Evolutionary conservation across 2,888 invertebrate genomes (phyloP).

Genomic region (Caenorhabditis japonica): DNA sequence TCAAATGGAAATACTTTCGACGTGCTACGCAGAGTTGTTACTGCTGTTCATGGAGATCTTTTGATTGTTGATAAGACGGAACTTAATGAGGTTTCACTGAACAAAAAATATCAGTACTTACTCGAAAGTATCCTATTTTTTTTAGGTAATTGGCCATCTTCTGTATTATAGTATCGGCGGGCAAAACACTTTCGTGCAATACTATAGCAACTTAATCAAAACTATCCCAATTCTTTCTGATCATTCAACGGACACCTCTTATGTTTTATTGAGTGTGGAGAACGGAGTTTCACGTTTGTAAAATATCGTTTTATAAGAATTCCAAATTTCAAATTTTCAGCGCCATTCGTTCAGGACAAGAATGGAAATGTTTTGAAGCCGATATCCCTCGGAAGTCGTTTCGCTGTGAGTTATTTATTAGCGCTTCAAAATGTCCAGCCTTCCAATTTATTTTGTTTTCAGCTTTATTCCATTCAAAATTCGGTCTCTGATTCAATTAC

Average conservation of each 20-base stretch:
- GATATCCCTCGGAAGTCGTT: conserved; percentile 17
- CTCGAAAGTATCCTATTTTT: background rate
- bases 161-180: conserved; percentile 26
- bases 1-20: conserved; percentile 44
- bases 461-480: conserved; percentile 22
- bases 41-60: conserved; percentile 55
- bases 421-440: background rate
- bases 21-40: conserved; percentile 48
- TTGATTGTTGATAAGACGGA: conserved; percentile 50
- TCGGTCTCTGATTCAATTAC: conserved; percentile 17
- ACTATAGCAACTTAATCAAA: conserved; percentile 38
- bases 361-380: conserved; percentile 25
- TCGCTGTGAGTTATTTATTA: conserved; percentile 2
- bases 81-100: conserved; percentile 3
- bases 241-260: conserved; percentile 12
- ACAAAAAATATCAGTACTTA: background rate
- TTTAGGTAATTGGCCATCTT: conserved; percentile 21
- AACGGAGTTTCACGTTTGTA: conserved; percentile 20
- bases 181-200: conserved; percentile 45
- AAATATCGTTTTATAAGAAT: background rate
- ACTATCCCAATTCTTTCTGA: conserved; percentile 44
- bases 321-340: too few species aligned
- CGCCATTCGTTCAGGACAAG: conserved; percentile 34
- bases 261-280: conserved; percentile 32
- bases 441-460: too few species aligned